Base-by-base conservation (phyloP, 1,140 invertebrate species). In the Carcinoscorpius rotundicauda region DNA sequence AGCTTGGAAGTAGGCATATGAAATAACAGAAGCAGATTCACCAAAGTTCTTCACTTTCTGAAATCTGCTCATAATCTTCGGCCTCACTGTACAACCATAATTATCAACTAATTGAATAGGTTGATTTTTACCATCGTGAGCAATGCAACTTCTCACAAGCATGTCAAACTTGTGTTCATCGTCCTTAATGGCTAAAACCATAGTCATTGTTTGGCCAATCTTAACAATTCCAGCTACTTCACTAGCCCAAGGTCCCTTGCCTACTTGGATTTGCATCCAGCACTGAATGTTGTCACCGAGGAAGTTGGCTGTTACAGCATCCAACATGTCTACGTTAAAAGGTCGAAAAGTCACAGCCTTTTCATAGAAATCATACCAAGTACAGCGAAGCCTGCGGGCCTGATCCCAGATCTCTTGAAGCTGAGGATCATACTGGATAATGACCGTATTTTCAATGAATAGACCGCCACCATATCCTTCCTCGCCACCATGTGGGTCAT, bases 201-300 rank as follows among this genome's bases (percentile, higher is more conserved):
- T 95, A 4, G 93, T 97, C 92, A 97, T 95, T 0, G 92, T 94
- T 73, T 96, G 92, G 3, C 93, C 93, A 60, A 95, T 96, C 76
- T 95, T 95, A 0, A 96, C 93, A 50, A 96, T 78, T 0, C 93
- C 93, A 0, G 91, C 93, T 0, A 96, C 93, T 78, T 96, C 93
- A 0, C 89, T 91, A 6, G 92, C 92, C 92, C 92, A 96, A 0
- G 93, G 93, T 56, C 93, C 93, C 75, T 94, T 96, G 29, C 93
- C 93, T 5, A 94, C 91, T 72, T 95, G 91, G 68, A 95, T 93
- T 76, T 94, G 91, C 91, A 94, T 94, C 91, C 91, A 95, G 76
- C 91, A 95, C 75, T 93, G 91, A 62, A 95, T 80, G 77, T 95
- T 95, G 78, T 95, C 92, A 9, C 92, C 92, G 66, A 94, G 81